These are phyloP conservation scores for Tinea semifulvella DNA, from an alignment of 2,888 invertebrate genomes.

Conservation along the genomic window DNA sequence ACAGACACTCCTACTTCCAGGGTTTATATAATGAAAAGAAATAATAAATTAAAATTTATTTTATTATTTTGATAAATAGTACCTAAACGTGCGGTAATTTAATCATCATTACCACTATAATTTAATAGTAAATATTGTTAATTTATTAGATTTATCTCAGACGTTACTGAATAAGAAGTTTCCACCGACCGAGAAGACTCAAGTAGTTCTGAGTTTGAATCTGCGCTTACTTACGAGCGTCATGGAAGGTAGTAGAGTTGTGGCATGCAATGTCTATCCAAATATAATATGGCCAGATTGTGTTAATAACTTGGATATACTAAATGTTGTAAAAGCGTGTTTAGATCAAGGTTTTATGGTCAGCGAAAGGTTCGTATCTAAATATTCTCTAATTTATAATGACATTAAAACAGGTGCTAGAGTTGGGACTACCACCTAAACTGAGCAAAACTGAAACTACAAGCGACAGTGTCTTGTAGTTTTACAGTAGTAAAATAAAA, in stretches of 20 bases:
- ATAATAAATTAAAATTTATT: no score
- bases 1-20: no score
- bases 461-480: no score
- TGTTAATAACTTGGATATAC: constrained; percentile 30
- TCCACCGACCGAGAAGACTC: constrained; percentile 42
- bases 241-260: constrained; percentile 17
- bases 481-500: no score
- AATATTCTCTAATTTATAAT: no score
- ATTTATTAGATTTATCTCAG: constrained; percentile 35
- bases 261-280: constrained; percentile 41
- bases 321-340: constrained; percentile 31
- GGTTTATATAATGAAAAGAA: no score
- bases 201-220: constrained; percentile 33
- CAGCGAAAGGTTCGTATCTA: constrained; percentile 49
- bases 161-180: constrained; percentile 33
- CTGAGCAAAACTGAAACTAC: no score
- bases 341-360: constrained; percentile 35
- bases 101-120: no score
- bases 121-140: not conserved
- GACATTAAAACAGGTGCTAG: no score
- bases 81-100: no score
- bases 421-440: no score
- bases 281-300: constrained; percentile 36
- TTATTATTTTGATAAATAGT: no score
- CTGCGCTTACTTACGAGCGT: constrained; percentile 37